These are phyloP conservation scores for Calameuta pallipes DNA, from an alignment of 2,888 invertebrate species.

Conservation along the genomic window DNA sequence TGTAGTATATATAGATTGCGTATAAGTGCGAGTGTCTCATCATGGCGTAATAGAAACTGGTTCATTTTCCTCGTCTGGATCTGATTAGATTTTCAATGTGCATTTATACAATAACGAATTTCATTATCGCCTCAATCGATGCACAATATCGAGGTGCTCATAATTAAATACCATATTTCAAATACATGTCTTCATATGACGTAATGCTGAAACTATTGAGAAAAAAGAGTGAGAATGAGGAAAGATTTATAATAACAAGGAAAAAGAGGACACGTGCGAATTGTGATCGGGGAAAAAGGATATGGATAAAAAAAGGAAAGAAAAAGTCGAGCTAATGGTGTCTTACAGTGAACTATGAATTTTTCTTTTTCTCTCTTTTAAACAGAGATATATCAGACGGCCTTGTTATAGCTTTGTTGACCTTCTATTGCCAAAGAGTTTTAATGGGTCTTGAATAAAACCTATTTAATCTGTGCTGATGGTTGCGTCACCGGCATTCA, in stretches of 20 bases:
- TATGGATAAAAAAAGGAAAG: background rate
- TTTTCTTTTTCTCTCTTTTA: background rate
- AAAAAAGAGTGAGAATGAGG: background rate
- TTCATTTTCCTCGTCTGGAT: background rate
- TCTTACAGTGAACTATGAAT: background rate
- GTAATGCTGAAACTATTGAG: background rate
- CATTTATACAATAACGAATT: background rate
- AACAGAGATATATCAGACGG: background rate
- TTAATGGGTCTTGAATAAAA: slow-evolving; percentile 23
- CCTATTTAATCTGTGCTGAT: slow-evolving; percentile 11
- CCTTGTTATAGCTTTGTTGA: slow-evolving; percentile 12
- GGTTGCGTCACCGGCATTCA: slow-evolving; percentile 15
- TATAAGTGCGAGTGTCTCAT: background rate
- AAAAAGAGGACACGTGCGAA: background rate
- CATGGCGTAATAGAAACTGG: background rate
- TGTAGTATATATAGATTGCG: background rate
- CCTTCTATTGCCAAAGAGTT: slow-evolving; percentile 16
- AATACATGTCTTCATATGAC: background rate
- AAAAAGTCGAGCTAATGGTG: background rate
- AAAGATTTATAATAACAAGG: background rate
- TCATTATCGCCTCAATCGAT: background rate
- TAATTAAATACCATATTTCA: background rate
- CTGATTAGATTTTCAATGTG: background rate
- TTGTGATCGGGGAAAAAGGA: background rate
- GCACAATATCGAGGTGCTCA: background rate